Evolutionary conservation across 2,888 invertebrate species (phyloP).

Genomic region (Apamea monoglypha): DNA sequence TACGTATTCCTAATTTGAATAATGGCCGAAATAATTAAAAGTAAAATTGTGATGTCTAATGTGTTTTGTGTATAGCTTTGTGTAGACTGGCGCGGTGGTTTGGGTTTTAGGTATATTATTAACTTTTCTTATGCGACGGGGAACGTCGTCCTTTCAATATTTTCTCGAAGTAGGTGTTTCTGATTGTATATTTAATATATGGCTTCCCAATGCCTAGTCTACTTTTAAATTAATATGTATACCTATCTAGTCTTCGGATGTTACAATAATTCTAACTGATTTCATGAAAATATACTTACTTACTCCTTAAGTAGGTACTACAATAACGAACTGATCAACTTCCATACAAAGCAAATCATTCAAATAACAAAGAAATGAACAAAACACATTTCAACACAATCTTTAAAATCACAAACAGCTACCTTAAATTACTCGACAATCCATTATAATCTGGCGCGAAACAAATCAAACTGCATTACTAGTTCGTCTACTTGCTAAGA

Average conservation of each 20-base stretch:
- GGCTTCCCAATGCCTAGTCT: neutral
- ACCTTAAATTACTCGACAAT: constrained; percentile 51
- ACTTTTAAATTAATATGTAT: neutral
- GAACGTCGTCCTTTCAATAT: neutral
- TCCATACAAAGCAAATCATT: neutral
- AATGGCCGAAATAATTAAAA: constrained; percentile 71
- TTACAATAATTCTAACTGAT: neutral
- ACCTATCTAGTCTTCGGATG: too few relatives aligned
- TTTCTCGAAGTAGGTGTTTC: neutral
- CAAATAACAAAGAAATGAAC: neutral
- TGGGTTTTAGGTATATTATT: neutral
- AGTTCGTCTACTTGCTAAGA: constrained; percentile 73
- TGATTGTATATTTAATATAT: neutral
- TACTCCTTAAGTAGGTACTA: neutral
- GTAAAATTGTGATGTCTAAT: constrained; percentile 54
- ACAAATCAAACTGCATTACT: constrained; percentile 66
- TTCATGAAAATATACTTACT: neutral
- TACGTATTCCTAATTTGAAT: constrained; percentile 72
- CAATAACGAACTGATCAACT: neutral
- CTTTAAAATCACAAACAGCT: constrained; percentile 23
- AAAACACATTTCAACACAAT: neutral
- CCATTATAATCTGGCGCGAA: constrained; percentile 57
- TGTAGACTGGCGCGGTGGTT: neutral
- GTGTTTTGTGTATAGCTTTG: constrained; percentile 22
- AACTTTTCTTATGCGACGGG: neutral